Evolutionary conservation across 2,888 invertebrate species (phyloP).

Genomic region (Mayetiola destructor): DNA sequence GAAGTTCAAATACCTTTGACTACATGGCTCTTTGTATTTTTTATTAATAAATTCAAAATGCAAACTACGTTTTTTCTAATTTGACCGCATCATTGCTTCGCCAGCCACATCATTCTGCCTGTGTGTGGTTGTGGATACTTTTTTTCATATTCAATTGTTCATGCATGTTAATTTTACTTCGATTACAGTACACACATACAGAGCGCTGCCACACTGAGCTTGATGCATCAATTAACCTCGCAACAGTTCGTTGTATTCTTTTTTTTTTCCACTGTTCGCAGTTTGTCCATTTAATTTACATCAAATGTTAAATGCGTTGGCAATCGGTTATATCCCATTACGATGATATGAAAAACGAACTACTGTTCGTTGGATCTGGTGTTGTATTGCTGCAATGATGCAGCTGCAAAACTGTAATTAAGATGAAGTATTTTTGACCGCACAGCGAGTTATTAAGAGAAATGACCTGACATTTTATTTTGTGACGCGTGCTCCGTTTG

Average conservation of each 20-base stretch:
- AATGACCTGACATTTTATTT: not conserved
- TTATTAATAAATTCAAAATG: too few species aligned
- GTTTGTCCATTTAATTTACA: too few species aligned
- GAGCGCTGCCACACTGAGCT: not conserved
- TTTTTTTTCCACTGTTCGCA: too few species aligned
- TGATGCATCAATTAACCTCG: not conserved
- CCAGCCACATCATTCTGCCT: too few species aligned
- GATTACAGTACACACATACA: not conserved
- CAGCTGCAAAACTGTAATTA: not conserved
- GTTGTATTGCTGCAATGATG: too few species aligned
- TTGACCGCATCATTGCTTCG: not conserved
- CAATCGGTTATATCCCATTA: not conserved
- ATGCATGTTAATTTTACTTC: not conserved
- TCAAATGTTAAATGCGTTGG: constrained; percentile 6
- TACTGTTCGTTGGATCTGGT: too few species aligned
- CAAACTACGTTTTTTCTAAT: not conserved
- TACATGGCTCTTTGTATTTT: too few species aligned
- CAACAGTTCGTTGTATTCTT: too few species aligned
- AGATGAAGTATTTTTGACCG: not conserved
- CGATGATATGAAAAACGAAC: not conserved
- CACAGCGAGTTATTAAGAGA: not conserved
- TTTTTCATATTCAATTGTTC: not conserved
- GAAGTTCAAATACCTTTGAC: constrained; percentile 5
- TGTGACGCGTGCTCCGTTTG: not conserved
- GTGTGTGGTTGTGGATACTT: too few species aligned